phyloP scores from a whole-genome alignment of 2,797 vertebrate genomes.

The Alfaro cultratus region DNA sequence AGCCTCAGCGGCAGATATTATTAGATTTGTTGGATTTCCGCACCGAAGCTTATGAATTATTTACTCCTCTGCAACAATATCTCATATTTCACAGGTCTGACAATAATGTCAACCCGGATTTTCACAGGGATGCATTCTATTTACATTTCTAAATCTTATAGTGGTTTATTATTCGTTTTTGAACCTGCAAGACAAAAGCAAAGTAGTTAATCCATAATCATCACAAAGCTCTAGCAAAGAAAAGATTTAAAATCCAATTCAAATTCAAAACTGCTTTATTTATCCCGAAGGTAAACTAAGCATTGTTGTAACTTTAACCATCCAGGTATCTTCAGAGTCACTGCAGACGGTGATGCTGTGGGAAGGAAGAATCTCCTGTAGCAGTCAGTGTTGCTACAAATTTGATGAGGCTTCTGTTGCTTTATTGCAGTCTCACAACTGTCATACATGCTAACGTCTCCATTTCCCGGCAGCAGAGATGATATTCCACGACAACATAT shows the following conservation, averaged over 20 bases:
- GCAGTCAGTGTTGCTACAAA: background rate
- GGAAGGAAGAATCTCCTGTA: background rate
- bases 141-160: constrained; percentile 6
- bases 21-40: constrained; percentile 33
- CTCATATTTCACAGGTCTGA: constrained; percentile 1
- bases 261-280: background rate
- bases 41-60: constrained; percentile 46
- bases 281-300: background rate
- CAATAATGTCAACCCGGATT: background rate
- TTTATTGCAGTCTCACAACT: background rate
- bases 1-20: constrained; percentile 37
- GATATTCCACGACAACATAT: background rate
- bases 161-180: background rate
- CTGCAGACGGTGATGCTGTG: background rate
- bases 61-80: constrained; percentile 20
- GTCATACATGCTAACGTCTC: background rate
- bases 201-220: background rate
- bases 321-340: background rate
- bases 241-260: background rate
- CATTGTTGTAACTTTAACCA: background rate
- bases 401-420: background rate
- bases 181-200: background rate
- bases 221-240: background rate
- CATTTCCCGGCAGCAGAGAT: background rate
- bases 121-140: constrained; percentile 5